Evolutionary conservation across 2,888 invertebrate species (phyloP).

Genomic region (Philonicus albiceps): DNA sequence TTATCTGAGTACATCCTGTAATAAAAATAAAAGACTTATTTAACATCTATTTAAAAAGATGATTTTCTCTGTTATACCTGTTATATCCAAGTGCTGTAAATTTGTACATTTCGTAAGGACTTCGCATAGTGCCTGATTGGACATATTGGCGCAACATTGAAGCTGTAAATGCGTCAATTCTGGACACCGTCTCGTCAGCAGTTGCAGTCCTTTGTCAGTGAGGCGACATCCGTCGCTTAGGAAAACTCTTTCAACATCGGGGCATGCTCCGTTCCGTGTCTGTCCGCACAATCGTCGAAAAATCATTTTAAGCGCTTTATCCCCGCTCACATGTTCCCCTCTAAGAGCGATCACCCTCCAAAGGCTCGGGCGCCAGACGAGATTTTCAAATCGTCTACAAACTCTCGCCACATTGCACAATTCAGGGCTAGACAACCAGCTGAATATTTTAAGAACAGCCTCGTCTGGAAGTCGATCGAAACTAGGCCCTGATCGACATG

Average conservation of each 20-base stretch:
- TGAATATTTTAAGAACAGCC: constrained; percentile 73
- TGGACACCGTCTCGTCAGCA: constrained; percentile 80
- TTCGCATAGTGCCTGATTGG: constrained; percentile 80
- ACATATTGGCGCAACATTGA: constrained; percentile 76
- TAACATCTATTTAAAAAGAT: not conserved
- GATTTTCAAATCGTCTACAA: constrained; percentile 76
- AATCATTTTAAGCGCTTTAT: constrained; percentile 72
- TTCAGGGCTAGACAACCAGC: constrained; percentile 75
- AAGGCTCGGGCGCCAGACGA: constrained; percentile 79
- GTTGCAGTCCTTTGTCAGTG: constrained; percentile 78
- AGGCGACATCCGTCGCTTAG: constrained; percentile 75
- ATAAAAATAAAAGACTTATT: not conserved
- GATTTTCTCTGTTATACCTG: constrained; percentile 67
- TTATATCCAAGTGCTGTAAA: constrained; percentile 84
- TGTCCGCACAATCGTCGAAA: constrained; percentile 72
- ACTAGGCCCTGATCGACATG: constrained; percentile 62
- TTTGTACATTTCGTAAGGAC: constrained; percentile 80
- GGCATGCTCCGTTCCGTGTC: constrained; percentile 72
- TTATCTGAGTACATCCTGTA: constrained; percentile 79
- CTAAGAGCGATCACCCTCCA: constrained; percentile 75
- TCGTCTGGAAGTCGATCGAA: constrained; percentile 75
- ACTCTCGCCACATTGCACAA: constrained; percentile 78
- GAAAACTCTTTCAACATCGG: constrained; percentile 72
- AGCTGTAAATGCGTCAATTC: constrained; percentile 83
- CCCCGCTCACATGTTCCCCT: constrained; percentile 68